Evolutionary conservation across 2,797 vertebrate genomes (phyloP).

Genomic region (Coccyzus lansbergi): DNA sequence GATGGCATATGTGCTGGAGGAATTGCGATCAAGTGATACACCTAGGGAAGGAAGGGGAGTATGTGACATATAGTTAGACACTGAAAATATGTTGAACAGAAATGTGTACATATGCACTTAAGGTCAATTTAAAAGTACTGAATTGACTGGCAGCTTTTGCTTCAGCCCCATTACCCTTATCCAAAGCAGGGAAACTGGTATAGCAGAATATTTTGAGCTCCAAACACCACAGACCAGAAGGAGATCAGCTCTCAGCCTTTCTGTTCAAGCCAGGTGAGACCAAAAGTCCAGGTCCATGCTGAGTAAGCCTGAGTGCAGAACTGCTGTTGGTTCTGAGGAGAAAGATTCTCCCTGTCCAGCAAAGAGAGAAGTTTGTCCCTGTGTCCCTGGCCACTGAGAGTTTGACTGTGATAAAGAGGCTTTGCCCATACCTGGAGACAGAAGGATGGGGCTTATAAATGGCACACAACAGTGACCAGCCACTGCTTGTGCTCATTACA

Average conservation of each 20-base stretch:
- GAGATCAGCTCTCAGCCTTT: not conserved
- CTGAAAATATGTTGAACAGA: not conserved
- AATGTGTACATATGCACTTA: not conserved
- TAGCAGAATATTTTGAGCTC: not conserved
- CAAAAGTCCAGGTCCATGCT: not conserved
- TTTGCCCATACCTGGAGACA: not conserved
- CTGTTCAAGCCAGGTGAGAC: not conserved
- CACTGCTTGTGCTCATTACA: slow-evolving; percentile 1
- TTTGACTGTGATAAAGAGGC: not conserved
- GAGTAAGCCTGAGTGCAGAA: not conserved
- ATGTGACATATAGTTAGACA: not conserved
- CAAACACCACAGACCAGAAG: not conserved
- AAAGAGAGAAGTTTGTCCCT: not conserved
- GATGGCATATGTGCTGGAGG: accelerated
- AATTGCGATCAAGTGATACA: not conserved
- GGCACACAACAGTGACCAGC: not conserved
- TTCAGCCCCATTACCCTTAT: not conserved
- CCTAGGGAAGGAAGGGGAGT: not conserved
- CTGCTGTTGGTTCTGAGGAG: not conserved
- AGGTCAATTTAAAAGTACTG: not conserved
- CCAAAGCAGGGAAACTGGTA: not conserved
- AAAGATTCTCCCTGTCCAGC: not conserved
- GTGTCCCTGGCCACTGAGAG: accelerated
- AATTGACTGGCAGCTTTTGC: not conserved
- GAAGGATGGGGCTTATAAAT: not conserved